Evolutionary conservation across 1,140 invertebrate species (phyloP).

Genomic region (Polyergus mexicanus): DNA sequence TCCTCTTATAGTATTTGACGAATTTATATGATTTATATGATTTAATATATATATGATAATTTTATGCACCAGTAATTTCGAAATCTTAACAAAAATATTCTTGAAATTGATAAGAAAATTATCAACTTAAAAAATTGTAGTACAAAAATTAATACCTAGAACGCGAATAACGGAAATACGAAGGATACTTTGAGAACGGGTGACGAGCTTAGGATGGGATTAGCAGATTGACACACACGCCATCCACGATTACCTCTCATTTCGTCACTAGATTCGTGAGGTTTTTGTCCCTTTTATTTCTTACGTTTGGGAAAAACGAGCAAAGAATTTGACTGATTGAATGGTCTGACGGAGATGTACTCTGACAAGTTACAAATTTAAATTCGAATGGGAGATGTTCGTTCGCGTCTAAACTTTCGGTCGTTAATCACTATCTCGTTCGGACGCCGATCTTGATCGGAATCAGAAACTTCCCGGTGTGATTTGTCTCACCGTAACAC

Average conservation of each 20-base stretch:
- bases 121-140: neutral
- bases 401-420: constrained; percentile 42
- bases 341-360: constrained; percentile 60
- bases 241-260: neutral
- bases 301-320: neutral
- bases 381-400: constrained; percentile 47
- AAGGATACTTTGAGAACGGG: neutral
- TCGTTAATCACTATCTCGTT: constrained; percentile 53
- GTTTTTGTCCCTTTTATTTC: constrained; percentile 8
- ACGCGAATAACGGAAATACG: neutral
- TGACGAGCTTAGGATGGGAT: constrained; percentile 22
- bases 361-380: constrained; percentile 44
- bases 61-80: neutral
- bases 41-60: neutral
- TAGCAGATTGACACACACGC: neutral
- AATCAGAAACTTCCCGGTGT: constrained; percentile 42
- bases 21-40: neutral
- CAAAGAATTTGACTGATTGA: constrained; percentile 53
- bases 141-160: neutral
- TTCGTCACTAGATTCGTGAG: constrained; percentile 8
- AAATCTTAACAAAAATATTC: neutral
- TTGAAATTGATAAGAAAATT: neutral
- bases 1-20: neutral
- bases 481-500: constrained; percentile 55
- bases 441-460: constrained; percentile 61